phyloP scores from a whole-genome alignment of 1,140 invertebrate genomes.

The Penaeus chinensis region DNA sequence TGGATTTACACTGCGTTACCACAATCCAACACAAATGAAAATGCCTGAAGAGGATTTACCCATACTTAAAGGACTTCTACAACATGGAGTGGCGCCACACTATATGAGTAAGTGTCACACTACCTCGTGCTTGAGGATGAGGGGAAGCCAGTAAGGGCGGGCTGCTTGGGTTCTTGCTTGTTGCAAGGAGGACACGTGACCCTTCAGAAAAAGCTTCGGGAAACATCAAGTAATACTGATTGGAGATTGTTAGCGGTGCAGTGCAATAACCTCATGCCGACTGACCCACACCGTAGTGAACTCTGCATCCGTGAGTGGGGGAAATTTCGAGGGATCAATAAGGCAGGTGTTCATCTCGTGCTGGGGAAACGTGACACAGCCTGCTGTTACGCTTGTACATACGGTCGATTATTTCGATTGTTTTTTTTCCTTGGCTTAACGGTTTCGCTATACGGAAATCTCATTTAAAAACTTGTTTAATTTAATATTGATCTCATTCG shows the following conservation, averaged over 20 bases:
- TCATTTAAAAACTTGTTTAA: no score
- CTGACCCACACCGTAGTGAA: neutral
- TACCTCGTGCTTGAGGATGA: neutral
- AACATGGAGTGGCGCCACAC: conserved; percentile 53
- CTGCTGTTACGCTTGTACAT: no score
- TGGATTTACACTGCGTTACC: neutral
- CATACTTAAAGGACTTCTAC: conserved; percentile 55
- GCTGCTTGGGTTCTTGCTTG: neutral
- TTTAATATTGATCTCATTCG: no score
- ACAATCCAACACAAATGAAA: conserved; percentile 56
- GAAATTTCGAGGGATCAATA: conserved; percentile 18
- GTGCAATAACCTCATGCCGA: neutral
- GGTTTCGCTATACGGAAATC: no score
- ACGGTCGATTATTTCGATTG: no score
- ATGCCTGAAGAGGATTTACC: conserved; percentile 59
- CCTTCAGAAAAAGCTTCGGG: no score
- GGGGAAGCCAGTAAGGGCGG: no score
- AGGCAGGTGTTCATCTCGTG: conserved; percentile 16
- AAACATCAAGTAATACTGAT: no score
- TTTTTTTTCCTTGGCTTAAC: no score
- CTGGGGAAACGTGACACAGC: no score
- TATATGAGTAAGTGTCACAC: conserved; percentile 52
- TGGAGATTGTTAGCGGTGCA: no score
- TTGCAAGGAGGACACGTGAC: neutral
- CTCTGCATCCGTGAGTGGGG: neutral